These are phyloP conservation scores for Xenopus petersii DNA, from an alignment of 2,797 vertebrate genomes.

Conservation along the genomic window DNA sequence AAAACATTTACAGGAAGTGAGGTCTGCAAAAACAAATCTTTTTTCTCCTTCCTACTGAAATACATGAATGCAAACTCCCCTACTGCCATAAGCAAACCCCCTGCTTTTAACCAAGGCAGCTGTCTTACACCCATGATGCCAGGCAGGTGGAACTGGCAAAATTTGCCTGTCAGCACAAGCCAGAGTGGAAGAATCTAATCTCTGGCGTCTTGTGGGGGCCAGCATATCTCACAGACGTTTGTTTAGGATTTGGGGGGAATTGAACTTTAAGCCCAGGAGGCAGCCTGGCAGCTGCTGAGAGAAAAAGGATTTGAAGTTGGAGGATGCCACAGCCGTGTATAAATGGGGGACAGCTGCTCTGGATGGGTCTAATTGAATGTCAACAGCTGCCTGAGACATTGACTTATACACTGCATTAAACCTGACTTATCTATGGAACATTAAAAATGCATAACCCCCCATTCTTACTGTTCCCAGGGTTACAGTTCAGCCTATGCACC, in stretches of 20 bases:
- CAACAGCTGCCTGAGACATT: slow-evolving; percentile 35
- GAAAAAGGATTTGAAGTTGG: slow-evolving; percentile 9
- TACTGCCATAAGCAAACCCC: slow-evolving; percentile 4
- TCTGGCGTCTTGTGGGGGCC: slow-evolving; percentile 36
- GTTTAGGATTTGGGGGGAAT: slow-evolving; percentile 47
- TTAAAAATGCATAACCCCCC: slow-evolving; percentile 18
- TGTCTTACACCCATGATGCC: slow-evolving; percentile 15
- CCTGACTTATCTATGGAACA: slow-evolving; percentile 24
- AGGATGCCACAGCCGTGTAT: not conserved
- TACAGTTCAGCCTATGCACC: not conserved
- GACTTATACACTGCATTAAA: slow-evolving; percentile 27
- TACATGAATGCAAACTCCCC: too few relatives aligned
- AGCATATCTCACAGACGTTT: slow-evolving; percentile 41
- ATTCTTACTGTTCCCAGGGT: slow-evolving; percentile 20
- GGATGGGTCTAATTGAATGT: slow-evolving; percentile 42
- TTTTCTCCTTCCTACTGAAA: too few relatives aligned
- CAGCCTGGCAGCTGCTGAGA: slow-evolving; percentile 41
- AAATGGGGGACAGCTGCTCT: slow-evolving; percentile 36
- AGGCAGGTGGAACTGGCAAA: slow-evolving; percentile 14
- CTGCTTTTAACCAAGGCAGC: slow-evolving; percentile 12
- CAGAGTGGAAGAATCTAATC: slow-evolving; percentile 36
- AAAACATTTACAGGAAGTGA: too few relatives aligned
- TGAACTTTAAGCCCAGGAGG: slow-evolving; percentile 42
- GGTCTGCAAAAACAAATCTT: too few relatives aligned
- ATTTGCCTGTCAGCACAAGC: slow-evolving; percentile 14